Conservation (phyloP, 2,888 invertebrate species). For the Entomobrya proxima region DNA sequence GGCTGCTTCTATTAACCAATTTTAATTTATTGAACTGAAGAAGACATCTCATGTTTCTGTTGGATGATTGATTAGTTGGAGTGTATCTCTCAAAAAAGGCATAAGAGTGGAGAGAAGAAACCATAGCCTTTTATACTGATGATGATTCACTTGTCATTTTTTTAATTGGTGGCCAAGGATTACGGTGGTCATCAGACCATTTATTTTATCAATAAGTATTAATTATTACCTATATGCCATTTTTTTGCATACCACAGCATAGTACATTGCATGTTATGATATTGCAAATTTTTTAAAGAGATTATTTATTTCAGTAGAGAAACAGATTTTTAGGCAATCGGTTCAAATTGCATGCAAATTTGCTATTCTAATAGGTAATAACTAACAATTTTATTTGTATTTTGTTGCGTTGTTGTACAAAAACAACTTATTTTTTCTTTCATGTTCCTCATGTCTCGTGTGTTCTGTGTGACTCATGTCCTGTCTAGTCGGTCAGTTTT, state of each 20-base stretch:
- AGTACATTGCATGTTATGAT: not conserved
- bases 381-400: not conserved
- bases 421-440: conserved; percentile 45
- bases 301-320: too few relatives aligned
- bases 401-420: conserved; percentile 36
- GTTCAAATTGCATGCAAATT: not conserved
- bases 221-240: not conserved
- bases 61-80: conserved; percentile 40
- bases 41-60: conserved; percentile 10
- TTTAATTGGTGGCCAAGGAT: conserved; percentile 1
- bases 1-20: conserved; percentile 2
- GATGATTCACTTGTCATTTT: not conserved
- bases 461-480: conserved; percentile 30
- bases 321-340: not conserved
- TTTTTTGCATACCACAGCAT: not conserved
- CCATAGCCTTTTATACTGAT: not conserved
- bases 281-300: not conserved
- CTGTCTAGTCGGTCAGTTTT: not conserved
- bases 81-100: too few relatives aligned
- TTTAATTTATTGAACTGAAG: conserved; percentile 12
- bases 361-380: not conserved
- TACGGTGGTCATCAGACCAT: conserved; percentile 19
- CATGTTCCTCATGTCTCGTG: conserved; percentile 44
- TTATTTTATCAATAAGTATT: conserved; percentile 1
- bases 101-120: too few relatives aligned